A percentile compares a stretch with the other conserved stretches of the same genome.
Evolutionary conservation across 2,888 invertebrate genomes (phyloP).

Genomic region (Leptinotarsa rubiginosa): DNA sequence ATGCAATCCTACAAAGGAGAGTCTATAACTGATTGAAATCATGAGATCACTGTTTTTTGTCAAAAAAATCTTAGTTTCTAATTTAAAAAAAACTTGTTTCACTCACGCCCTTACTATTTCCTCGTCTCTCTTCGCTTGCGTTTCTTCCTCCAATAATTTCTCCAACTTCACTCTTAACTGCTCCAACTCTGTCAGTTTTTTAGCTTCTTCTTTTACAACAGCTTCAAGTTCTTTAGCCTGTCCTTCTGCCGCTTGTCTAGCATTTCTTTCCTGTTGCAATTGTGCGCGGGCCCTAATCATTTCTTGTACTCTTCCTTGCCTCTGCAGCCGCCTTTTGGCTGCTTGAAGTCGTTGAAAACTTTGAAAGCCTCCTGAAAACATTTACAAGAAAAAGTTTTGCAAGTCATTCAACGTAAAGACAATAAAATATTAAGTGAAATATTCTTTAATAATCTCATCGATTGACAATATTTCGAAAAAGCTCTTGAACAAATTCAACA

Average conservation of each 20-base stretch:
- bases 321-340: slow-evolving; percentile 66
- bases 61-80: no score
- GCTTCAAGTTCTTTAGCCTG: slow-evolving; percentile 76
- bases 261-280: slow-evolving; percentile 76
- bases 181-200: slow-evolving; percentile 79
- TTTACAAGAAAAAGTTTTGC: background rate
- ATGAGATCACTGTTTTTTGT: no score
- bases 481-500: no score
- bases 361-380: slow-evolving; percentile 68
- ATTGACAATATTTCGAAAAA: no score
- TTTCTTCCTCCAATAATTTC: slow-evolving; percentile 81
- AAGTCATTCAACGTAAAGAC: background rate
- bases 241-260: slow-evolving; percentile 71
- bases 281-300: slow-evolving; percentile 72
- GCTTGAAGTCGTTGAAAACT: slow-evolving; percentile 77
- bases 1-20: no score
- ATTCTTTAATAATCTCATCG: no score
- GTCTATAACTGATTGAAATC: no score
- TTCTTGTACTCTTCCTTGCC: slow-evolving; percentile 72
- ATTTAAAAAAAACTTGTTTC: background rate
- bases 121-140: slow-evolving; percentile 86
- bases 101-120: slow-evolving; percentile 76
- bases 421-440: no score
- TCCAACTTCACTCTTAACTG: slow-evolving; percentile 78
- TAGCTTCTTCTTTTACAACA: slow-evolving; percentile 78